Conservation (phyloP, 2,888 invertebrate species). For the Shargacucullia verbasci region DNA sequence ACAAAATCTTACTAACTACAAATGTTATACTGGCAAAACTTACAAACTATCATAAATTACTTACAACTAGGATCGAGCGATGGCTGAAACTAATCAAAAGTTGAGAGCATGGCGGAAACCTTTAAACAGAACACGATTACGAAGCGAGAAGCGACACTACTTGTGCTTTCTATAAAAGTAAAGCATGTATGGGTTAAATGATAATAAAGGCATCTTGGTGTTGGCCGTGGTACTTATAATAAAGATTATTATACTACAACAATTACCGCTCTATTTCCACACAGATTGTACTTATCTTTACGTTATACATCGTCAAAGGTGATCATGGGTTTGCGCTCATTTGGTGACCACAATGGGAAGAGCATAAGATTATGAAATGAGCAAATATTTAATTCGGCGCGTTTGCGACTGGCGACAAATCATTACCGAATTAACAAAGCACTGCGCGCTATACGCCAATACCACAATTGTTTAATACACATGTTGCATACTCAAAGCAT, state of each 20-base stretch:
- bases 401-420: neutral
- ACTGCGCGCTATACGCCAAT: neutral
- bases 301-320: too few species aligned
- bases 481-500: too few species aligned
- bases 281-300: neutral
- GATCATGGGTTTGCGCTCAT: too few species aligned
- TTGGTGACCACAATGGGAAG: too few species aligned
- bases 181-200: slow-evolving; percentile 26
- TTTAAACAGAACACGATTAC: slow-evolving; percentile 8
- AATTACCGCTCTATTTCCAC: slow-evolving; percentile 7
- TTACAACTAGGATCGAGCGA: too few species aligned
- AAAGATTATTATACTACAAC: slow-evolving; percentile 21
- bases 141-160: slow-evolving; percentile 17
- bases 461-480: neutral
- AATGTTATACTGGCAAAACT: too few species aligned
- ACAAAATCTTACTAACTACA: too few species aligned
- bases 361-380: neutral
- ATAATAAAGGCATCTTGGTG: slow-evolving; percentile 38
- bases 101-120: too few species aligned
- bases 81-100: too few species aligned
- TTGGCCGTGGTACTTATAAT: slow-evolving; percentile 33
- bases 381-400: slow-evolving; percentile 2
- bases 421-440: slow-evolving; percentile 4
- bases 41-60: too few species aligned
- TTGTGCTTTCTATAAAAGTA: slow-evolving; percentile 16